Evolutionary conservation across 2,888 invertebrate genomes (phyloP).

Genomic region (Eilema griseolum): DNA sequence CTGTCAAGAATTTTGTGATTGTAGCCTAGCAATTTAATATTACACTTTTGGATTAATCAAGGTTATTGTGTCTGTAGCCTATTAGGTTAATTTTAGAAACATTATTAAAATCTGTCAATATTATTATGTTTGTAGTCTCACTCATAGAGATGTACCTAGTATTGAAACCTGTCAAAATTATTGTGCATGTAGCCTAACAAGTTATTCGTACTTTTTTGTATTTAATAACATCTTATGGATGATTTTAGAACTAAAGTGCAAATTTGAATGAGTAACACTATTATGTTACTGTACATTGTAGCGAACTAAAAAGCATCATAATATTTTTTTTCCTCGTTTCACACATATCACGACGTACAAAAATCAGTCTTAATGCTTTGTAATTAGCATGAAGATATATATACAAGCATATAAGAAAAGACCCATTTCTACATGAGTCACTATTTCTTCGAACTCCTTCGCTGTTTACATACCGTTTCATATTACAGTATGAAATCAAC

Average conservation of each 20-base stretch:
- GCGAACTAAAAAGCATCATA: constrained; percentile 8
- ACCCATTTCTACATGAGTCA: constrained; percentile 26
- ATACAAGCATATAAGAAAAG: background rate
- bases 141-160: background rate
- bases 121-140: background rate
- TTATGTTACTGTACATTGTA: background rate
- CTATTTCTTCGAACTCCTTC: constrained; percentile 40
- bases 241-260: background rate
- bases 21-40: no score
- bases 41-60: no score
- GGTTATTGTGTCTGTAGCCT: no score
- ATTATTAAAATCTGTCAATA: no score
- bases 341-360: background rate
- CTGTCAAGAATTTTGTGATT: no score
- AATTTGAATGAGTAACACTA: background rate
- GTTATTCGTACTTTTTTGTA: no score
- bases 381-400: constrained; percentile 12
- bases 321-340: constrained; percentile 13
- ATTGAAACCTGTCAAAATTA: background rate
- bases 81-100: no score
- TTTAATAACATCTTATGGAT: no score
- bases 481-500: constrained; percentile 33
- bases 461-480: constrained; percentile 42
- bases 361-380: constrained; percentile 4
- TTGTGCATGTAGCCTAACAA: no score